These are phyloP conservation scores for Fulica atra DNA, from an alignment of 2,113 vertebrate species.

Conservation along the genomic window DNA sequence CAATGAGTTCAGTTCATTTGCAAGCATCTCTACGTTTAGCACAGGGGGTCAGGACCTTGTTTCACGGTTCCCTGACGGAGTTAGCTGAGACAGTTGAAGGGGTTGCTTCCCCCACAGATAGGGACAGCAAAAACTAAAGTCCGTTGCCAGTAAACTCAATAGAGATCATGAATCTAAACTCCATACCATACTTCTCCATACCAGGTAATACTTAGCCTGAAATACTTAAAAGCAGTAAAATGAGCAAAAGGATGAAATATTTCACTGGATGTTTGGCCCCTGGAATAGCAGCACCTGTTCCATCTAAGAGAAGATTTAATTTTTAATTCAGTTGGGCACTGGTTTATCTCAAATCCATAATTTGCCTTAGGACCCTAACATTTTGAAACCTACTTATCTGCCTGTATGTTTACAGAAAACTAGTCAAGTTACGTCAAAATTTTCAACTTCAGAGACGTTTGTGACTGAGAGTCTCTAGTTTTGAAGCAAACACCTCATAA, in stretches of 20 bases:
- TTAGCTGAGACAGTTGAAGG: background rate
- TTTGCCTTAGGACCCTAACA: background rate
- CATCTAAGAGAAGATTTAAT: background rate
- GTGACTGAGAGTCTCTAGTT: background rate
- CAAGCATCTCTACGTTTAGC: background rate
- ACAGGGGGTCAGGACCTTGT: background rate
- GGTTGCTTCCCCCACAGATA: background rate
- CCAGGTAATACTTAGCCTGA: background rate
- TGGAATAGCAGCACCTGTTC: background rate
- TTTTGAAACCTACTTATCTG: background rate
- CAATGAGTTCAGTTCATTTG: background rate
- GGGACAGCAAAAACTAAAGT: background rate
- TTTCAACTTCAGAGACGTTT: background rate
- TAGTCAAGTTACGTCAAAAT: background rate
- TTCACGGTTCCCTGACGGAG: background rate
- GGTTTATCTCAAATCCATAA: background rate
- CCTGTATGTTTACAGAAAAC: background rate
- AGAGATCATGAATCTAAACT: background rate
- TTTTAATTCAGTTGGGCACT: background rate
- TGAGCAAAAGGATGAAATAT: background rate
- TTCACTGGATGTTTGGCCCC: background rate
- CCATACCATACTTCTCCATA: background rate
- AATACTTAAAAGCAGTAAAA: background rate
- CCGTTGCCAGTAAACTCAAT: background rate
- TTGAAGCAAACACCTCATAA: background rate